A percentile compares a stretch with the other conserved stretches of the same genome.
phyloP scores from a whole-genome alignment of 2,888 invertebrate species.

The Graphium colonna region DNA sequence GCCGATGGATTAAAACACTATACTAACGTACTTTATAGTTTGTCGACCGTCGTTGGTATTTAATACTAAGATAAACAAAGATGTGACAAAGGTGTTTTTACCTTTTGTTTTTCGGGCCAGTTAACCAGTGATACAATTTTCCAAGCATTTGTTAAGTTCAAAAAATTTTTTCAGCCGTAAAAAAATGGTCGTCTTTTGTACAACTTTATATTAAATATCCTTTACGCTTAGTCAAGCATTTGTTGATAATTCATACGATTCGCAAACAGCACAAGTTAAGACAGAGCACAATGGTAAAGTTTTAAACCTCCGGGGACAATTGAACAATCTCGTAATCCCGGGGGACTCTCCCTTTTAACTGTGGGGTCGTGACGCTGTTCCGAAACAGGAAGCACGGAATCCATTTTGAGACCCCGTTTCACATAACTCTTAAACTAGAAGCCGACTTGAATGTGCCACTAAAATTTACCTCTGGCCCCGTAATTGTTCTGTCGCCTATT shows the following conservation, averaged over 20 bases:
- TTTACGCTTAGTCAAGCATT: background rate
- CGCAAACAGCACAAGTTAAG: slow-evolving; percentile 49
- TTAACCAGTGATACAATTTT: no score
- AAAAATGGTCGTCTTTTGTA: background rate
- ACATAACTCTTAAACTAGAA: background rate
- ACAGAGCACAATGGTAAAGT: slow-evolving; percentile 45
- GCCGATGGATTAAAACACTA: background rate
- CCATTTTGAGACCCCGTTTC: background rate
- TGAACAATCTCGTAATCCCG: slow-evolving; percentile 63
- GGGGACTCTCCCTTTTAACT: slow-evolving; percentile 35
- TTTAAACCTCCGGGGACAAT: slow-evolving; percentile 55
- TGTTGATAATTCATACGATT: slow-evolving; percentile 27
- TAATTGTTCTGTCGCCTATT: background rate
- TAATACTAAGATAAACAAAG: no score
- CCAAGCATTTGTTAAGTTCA: no score
- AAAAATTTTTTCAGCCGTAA: no score
- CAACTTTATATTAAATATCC: background rate
- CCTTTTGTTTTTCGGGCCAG: no score
- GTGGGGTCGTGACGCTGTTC: slow-evolving; percentile 26
- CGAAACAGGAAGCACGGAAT: slow-evolving; percentile 14
- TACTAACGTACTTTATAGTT: no score
- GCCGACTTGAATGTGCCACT: background rate
- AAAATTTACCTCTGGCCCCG: background rate
- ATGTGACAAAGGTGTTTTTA: no score
- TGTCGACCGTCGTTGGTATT: no score